Evolutionary conservation across 2,888 invertebrate species (phyloP), one percentile per base, ranked within the genome.

Genomic region (Strigamia maritima): DNA sequence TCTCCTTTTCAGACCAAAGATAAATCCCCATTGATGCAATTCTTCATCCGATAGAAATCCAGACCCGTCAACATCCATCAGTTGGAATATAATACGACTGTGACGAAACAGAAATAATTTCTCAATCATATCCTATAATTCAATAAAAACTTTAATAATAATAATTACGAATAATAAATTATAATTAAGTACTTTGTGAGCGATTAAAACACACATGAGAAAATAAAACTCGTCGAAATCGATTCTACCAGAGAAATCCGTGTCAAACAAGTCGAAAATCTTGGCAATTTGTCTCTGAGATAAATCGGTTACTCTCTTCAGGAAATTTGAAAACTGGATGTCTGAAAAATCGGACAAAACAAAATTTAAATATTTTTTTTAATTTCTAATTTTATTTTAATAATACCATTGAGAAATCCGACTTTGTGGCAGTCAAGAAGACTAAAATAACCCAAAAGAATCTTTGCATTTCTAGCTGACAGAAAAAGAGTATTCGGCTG

Each of bases 191-290:
- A 83, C 84, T 82, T 84, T 84, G 60, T 82, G 82, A 16, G 84
- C 83, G 24, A 85, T 81, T 8, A 85, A 80, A 60, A 85, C 84
- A 76, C 84, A 83, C 75, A 83, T 82, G 3, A 85, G 80, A 0
- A 85, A 81, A 78, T 84, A 85, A 80, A 85, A 85, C 79, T 85
- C 85, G 60, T 84, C 84, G 80, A 85, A 84, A 60, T 85, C 84
- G 24, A 85, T 83, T 77, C 82, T 82, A 1, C 85, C 84, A 1
- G 84, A 84, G 14, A 83, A 83, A 79, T 85, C 84, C 40, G 84
- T 82, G 80, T 85, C 85, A n/a, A 85, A 78, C 40, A 84, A 81
- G 79, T 84, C 83, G 80, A 85, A 85, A 28, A 84, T 80, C n/a
- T 79, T 79, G 77, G 84, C 83, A 7, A 83, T 81, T 75, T 84